These are phyloP conservation scores for Synodontis membranacea DNA, from an alignment of 2,113 vertebrate genomes.

Conservation along the genomic window DNA sequence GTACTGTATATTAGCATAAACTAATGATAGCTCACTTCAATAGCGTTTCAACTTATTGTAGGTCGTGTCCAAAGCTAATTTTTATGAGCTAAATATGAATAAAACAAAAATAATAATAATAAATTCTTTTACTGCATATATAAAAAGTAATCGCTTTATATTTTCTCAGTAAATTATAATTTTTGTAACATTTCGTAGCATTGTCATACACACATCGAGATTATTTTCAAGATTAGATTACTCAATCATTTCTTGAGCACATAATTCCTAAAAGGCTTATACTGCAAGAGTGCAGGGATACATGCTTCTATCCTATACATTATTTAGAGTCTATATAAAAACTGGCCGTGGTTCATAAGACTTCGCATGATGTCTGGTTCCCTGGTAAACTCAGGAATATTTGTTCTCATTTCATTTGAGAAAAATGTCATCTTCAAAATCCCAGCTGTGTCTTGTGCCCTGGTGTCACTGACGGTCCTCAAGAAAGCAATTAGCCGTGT, in stretches of 20 bases:
- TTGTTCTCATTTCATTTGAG: not conserved
- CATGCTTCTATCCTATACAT: not conserved
- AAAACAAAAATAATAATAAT: no score
- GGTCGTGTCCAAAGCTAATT: no score
- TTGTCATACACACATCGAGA: not conserved
- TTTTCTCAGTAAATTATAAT: not conserved
- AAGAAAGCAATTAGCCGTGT: conserved; percentile 22
- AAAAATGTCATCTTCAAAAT: conserved; percentile 19
- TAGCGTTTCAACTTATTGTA: no score
- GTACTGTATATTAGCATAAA: no score
- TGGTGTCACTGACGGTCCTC: not conserved
- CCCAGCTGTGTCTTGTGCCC: conserved; percentile 17
- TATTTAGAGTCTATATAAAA: conserved; percentile 13
- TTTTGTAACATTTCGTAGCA: not conserved
- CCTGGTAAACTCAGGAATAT: conserved; percentile 17
- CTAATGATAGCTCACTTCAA: no score
- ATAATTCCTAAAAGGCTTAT: not conserved
- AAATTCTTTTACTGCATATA: not conserved
- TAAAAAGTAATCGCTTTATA: not conserved
- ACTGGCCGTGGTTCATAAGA: not conserved
- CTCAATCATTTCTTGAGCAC: no score
- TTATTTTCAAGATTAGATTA: no score
- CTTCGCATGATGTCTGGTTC: not conserved
- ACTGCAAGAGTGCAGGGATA: not conserved
- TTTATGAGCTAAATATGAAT: no score